Evolutionary conservation across 2,888 invertebrate species (phyloP).

Genomic region (Perithous albicinctus): DNA sequence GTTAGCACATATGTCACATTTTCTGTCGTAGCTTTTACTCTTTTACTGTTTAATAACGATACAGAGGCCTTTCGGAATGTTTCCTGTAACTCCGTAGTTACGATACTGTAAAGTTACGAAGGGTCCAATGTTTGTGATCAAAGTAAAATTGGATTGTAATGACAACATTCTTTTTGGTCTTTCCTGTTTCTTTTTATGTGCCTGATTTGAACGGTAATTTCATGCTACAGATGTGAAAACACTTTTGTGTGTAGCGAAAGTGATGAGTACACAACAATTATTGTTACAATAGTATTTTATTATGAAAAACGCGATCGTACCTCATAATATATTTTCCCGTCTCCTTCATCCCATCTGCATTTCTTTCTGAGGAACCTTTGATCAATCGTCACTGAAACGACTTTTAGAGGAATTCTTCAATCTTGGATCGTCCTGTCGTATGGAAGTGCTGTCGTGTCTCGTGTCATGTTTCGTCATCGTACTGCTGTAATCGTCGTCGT

Average conservation of each 20-base stretch:
- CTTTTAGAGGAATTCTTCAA: constrained; percentile 69
- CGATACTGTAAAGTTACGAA: constrained; percentile 19
- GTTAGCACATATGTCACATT: constrained; percentile 11
- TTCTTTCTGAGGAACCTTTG: constrained; percentile 34
- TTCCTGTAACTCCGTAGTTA: constrained; percentile 2
- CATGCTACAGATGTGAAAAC: not conserved
- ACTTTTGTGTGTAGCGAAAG: not conserved
- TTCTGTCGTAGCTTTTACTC: constrained; percentile 21
- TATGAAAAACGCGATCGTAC: constrained; percentile 21
- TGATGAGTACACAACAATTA: not conserved
- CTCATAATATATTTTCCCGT: not conserved
- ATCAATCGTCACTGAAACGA: constrained; percentile 48
- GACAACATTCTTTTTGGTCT: not conserved
- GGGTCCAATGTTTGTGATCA: constrained; percentile 4
- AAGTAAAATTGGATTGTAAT: constrained; percentile 33
- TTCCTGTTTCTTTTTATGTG: not conserved
- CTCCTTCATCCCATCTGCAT: constrained; percentile 4
- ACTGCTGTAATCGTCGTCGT: constrained; percentile 57
- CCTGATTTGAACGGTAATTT: not conserved
- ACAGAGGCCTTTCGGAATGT: constrained; percentile 14
- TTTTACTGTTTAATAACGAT: constrained; percentile 41
- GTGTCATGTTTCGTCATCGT: constrained; percentile 74
- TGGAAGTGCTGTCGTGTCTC: constrained; percentile 71
- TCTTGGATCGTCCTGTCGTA: constrained; percentile 73
- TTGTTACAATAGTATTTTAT: not conserved